Percentiles rank a stretch among this genome's conserved stretches.
phyloP scores from a whole-genome alignment of 2,797 vertebrate species.

The Pachyuromys duprasi region DNA sequence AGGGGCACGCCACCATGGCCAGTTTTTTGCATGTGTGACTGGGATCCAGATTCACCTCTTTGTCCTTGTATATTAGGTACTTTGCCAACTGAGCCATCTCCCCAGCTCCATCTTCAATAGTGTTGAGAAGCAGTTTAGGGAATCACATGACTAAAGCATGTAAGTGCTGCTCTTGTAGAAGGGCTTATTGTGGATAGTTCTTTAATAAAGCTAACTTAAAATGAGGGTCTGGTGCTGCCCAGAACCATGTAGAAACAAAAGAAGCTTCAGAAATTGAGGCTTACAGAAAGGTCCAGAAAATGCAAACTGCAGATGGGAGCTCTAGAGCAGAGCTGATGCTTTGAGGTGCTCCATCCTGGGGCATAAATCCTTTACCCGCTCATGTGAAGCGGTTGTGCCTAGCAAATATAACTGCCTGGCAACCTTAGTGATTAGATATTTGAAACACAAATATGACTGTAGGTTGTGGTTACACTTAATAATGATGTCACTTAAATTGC shows the following conservation, averaged over 20 bases:
- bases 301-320: not conserved
- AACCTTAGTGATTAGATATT: not conserved
- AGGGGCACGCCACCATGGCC: not conserved
- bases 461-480: not conserved
- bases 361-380: conserved; percentile 56
- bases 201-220: conserved; percentile 8
- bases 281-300: not conserved
- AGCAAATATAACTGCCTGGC: conserved; percentile 36
- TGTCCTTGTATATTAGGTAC: not conserved
- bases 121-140: conserved; percentile 29
- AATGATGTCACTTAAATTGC: not conserved
- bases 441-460: not conserved
- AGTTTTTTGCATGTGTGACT: not conserved
- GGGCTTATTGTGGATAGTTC: not conserved
- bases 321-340: not conserved
- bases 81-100: not conserved
- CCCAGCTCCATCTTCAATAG: not conserved
- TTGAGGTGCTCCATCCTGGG: not conserved
- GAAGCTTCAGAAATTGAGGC: not conserved
- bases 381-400: not conserved
- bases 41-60: not conserved
- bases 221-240: not conserved
- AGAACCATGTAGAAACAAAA: not conserved
- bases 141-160: not conserved
- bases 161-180: not conserved